Base-by-base conservation (phyloP, 2,113 vertebrate species). In the Australoheros scitulus region DNA sequence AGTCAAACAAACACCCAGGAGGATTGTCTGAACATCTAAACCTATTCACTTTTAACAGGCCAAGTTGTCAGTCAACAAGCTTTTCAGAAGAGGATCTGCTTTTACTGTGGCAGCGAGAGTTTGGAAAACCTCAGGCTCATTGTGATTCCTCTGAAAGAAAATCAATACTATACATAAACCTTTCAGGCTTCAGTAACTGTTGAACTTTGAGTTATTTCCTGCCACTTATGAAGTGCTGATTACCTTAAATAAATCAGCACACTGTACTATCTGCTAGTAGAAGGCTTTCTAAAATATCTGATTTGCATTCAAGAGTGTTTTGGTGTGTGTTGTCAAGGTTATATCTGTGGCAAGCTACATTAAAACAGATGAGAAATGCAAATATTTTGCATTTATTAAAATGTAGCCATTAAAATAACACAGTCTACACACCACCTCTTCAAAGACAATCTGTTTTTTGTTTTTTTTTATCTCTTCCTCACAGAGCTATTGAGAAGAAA, bases 401-500 rank as follows among this genome's bases (percentile, higher is more conserved):
- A 50, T 50, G 14, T 50, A 50, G 2, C 14, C 15, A 6, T 50
- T 47, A 47, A 47, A 47, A 15, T 47, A 47, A 47, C 43, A 47
- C 43, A 15, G 47, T 5, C 32, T 52, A 52, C 52, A 47, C 5
- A n/a, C 26, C 26, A 11, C 47, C 10, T 14, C 47, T 52, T 5
- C 43, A 64, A 24, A 41, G 11, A 41, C n/a, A 64, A 22, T 20
- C 22, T 60, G 47, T 74, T 1, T 70, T 29, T 47, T 36, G 11
- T 13, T 4, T 10, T 1, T 29, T 61, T 13, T 32, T 6, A 76
- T 11, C 4, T 24, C 3, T 72, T 70, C 34, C 60, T 36, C 2
- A 3, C 90, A 98, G 97, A 74, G 93, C 96, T 36, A 92, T 98
- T 22, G 97, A 98, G 93, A 96, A 96, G 89, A 95, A 96, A 9